Base-by-base conservation (phyloP, 92 coral and sea anemone species). In the Epizoanthus stellaris region DNA sequence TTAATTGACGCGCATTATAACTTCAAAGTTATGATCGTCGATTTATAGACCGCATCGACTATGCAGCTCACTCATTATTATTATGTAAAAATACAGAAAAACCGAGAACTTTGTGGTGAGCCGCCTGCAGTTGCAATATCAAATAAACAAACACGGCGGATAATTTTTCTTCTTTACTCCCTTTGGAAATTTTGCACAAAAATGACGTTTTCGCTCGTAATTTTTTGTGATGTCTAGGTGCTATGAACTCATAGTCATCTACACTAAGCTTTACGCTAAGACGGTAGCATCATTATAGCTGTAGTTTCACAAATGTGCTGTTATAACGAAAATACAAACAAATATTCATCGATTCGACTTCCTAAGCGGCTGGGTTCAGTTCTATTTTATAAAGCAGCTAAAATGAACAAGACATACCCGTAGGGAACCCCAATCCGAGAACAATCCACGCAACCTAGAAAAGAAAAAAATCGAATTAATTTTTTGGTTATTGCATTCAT, bases 321-420 rank as follows among this genome's bases (percentile, higher is more conserved):
- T 52, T 52, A 52, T 52, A 9, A 52, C 56, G 10, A 52, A 13
- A 11, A 52, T 52, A 52, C 56, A 52, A 52, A 52, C 56, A 52
- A 10, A 12, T 11, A 52, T 52, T 52, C 56, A 43, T 72, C 16
- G 58, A 19, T 25, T 47, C 52, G 40, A 72, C 77, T 72, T 19
- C 56, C 39, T 72, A 72, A 72, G 57, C n/a, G 42, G 59, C 76
- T 8, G 38, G 54, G 54, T 21, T 40, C 3, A 16, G 16, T 47
- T 72, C 60, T n/a, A 43, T 19, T 72, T 43, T 43, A 43, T 54
- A 72, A 72, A 72, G 23, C 6, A n/a, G 40, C 42, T 43, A 43
- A 72, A 72, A 72, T 17, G 77, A 72, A 72, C 77, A 72, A 72
- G 77, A n/a, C 77, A 72, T 72, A 72, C 77, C 77, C 13, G 60